These are phyloP conservation scores for Drosophila koepferae DNA, from an alignment of 2,888 invertebrate genomes.

Conservation along the genomic window DNA sequence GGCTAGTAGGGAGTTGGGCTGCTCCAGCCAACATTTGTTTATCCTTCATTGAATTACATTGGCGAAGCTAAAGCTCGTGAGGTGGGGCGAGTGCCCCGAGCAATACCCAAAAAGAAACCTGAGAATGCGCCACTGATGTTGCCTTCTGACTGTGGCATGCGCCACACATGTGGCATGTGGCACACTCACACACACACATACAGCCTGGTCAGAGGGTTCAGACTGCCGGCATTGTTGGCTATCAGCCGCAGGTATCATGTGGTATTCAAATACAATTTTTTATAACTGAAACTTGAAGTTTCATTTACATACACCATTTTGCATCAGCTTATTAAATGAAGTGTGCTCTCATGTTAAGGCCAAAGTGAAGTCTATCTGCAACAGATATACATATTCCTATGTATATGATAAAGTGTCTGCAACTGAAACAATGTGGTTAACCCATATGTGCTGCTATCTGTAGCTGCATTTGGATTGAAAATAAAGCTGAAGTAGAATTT, in stretches of 20 bases:
- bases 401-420: neutral
- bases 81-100: conserved; percentile 14
- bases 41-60: conserved; percentile 52
- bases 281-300: conserved; percentile 7
- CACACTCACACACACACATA: neutral
- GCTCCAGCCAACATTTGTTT: conserved; percentile 22
- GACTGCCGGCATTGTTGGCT: neutral
- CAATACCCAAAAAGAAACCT: conserved; percentile 28
- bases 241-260: neutral
- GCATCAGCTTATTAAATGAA: conserved; percentile 1
- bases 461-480: too few relatives aligned
- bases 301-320: neutral
- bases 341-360: too few relatives aligned
- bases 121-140: conserved; percentile 8
- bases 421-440: neutral
- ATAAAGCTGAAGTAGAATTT: neutral
- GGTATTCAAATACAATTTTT: conserved; percentile 3
- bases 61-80: neutral
- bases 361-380: neutral
- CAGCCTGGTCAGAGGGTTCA: neutral
- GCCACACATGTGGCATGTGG: neutral
- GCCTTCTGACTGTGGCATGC: conserved; percentile 18
- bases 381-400: too few relatives aligned
- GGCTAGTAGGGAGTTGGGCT: neutral
- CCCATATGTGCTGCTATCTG: too few relatives aligned